These are phyloP conservation scores for Sebastes melanostomus DNA, from an alignment of 2,797 vertebrate species.

Conservation along the genomic window DNA sequence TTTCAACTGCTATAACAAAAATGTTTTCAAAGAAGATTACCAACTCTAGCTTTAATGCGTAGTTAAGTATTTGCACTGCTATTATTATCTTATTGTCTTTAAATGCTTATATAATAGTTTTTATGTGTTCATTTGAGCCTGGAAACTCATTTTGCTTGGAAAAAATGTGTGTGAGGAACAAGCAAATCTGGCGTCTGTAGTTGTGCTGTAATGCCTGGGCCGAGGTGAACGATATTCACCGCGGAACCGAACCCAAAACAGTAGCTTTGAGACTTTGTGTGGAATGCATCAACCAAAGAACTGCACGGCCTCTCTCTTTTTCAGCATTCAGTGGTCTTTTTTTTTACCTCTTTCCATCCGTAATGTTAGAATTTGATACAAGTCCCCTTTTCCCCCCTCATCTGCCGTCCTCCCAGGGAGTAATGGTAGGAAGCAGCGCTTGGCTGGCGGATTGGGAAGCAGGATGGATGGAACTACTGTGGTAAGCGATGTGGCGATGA, in stretches of 20 bases:
- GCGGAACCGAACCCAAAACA: conserved; percentile 67
- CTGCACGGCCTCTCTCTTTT: neutral
- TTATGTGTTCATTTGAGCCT: conserved; percentile 39
- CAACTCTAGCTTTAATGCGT: neutral
- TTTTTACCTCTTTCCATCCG: conserved; percentile 60
- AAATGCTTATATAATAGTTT: conserved; percentile 39
- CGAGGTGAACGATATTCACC: conserved; percentile 57
- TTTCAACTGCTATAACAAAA: no score
- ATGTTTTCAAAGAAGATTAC: no score
- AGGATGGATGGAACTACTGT: conserved; percentile 79
- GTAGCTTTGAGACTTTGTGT: conserved; percentile 63
- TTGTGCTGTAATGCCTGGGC: conserved; percentile 30
- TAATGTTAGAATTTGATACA: conserved; percentile 49
- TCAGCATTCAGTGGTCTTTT: conserved; percentile 40
- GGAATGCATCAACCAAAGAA: conserved; percentile 41
- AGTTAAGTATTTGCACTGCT: neutral
- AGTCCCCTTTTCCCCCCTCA: conserved; percentile 20
- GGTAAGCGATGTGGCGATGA: conserved; percentile 73
- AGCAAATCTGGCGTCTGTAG: conserved; percentile 42
- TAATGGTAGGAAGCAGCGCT: conserved; percentile 75
- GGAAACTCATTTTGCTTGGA: conserved; percentile 51
- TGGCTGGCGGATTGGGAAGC: conserved; percentile 64
- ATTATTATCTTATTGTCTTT: neutral
- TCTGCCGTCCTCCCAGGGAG: conserved; percentile 43
- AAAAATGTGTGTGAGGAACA: conserved; percentile 43